A percentile compares a stretch with the other conserved stretches of the same genome.
Evolutionary conservation across 2,888 invertebrate species (phyloP).

Genomic region (Dolomedes plantarius): DNA sequence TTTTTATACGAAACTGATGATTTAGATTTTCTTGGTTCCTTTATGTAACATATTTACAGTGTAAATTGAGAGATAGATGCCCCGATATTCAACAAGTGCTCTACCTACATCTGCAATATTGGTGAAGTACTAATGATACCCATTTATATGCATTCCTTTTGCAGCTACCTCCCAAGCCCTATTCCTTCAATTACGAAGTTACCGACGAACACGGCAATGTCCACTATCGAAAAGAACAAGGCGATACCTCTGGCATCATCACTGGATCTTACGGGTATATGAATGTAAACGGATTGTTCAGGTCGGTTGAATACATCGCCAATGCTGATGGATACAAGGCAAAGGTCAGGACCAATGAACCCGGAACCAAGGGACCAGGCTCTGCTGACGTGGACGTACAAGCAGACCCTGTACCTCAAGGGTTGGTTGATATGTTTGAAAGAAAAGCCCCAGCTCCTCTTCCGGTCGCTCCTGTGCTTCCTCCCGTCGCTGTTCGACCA

Average conservation of each 20-base stretch:
- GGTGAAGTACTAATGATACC: no score
- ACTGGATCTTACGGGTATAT: conserved; percentile 48
- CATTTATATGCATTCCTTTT: no score
- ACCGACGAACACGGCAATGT: conserved; percentile 36
- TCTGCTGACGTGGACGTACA: conserved; percentile 31
- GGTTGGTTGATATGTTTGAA: background rate
- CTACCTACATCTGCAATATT: no score
- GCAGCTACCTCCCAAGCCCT: conserved; percentile 43
- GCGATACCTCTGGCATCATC: conserved; percentile 19
- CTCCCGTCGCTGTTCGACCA: background rate
- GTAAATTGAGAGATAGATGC: no score
- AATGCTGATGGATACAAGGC: conserved; percentile 42
- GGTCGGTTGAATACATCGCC: conserved; percentile 44
- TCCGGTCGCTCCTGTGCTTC: no score
- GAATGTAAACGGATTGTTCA: conserved; percentile 41
- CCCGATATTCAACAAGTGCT: no score
- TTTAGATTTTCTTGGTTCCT: no score
- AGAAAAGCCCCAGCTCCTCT: background rate
- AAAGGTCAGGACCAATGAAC: conserved; percentile 52
- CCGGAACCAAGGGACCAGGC: conserved; percentile 24
- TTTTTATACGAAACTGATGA: no score
- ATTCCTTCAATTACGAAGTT: conserved; percentile 44
- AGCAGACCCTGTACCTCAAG: conserved; percentile 19
- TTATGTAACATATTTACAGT: no score
- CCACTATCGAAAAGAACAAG: conserved; percentile 30